phyloP scores from a whole-genome alignment of 2,888 invertebrate species.

The Xestia rhomboidea region DNA sequence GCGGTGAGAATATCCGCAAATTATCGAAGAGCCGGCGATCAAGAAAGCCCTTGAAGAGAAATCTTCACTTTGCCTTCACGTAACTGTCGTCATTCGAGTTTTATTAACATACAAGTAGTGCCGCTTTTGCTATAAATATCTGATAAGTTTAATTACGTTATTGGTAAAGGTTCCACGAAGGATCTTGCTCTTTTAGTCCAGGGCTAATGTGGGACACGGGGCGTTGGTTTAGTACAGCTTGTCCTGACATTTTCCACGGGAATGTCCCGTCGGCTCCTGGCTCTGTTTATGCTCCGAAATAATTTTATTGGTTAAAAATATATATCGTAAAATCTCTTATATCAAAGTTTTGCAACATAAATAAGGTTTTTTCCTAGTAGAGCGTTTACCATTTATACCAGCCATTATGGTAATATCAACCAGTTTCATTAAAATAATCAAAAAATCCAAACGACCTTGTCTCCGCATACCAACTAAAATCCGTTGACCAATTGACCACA shows the following conservation, averaged over 20 bases:
- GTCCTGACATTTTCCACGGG: neutral
- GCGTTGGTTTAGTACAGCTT: neutral
- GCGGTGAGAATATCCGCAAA: constrained; percentile 59
- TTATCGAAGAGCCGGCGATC: constrained; percentile 32
- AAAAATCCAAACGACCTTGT: constrained; percentile 77
- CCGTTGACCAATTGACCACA: constrained; percentile 80
- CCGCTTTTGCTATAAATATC: constrained; percentile 50
- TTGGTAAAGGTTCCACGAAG: neutral
- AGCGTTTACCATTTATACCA: constrained; percentile 48
- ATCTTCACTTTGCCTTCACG: constrained; percentile 46
- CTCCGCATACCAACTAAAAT: constrained; percentile 76
- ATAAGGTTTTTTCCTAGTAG: constrained; percentile 14
- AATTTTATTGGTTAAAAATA: neutral
- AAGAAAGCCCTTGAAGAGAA: constrained; percentile 65
- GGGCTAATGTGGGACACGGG: neutral
- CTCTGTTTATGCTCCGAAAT: neutral
- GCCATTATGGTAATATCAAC: constrained; percentile 64
- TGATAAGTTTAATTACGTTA: constrained; percentile 12
- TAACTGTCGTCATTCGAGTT: constrained; percentile 54
- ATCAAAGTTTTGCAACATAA: neutral
- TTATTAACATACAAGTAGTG: constrained; percentile 55
- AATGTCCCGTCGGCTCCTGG: neutral
- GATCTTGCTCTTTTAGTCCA: neutral
- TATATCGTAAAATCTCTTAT: neutral
- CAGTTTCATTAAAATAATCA: constrained; percentile 65